phyloP scores from a whole-genome alignment of 1,140 invertebrate genomes.

The Mya arenaria region DNA sequence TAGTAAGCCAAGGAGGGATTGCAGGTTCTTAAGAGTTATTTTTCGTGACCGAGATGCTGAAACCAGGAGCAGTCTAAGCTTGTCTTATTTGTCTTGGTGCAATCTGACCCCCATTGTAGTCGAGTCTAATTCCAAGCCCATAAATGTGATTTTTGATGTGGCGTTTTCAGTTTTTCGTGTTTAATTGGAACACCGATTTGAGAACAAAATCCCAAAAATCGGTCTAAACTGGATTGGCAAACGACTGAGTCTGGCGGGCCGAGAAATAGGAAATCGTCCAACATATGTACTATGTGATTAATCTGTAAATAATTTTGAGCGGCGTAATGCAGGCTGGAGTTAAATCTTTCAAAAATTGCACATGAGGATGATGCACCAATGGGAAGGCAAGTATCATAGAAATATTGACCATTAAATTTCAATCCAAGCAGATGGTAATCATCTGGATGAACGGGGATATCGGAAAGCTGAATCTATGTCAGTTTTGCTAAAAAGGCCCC shows the following conservation, averaged over 20 bases:
- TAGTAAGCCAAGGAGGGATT: slow-evolving; percentile 43
- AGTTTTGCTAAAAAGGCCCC: background rate
- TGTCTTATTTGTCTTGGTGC: slow-evolving; percentile 37
- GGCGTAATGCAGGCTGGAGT: background rate
- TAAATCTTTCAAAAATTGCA: slow-evolving; percentile 34
- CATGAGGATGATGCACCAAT: slow-evolving; percentile 17
- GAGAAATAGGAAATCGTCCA: slow-evolving; percentile 1
- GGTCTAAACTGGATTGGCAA: background rate
- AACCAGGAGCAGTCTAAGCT: background rate
- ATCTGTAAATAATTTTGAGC: background rate
- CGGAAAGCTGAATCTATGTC: background rate
- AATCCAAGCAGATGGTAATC: slow-evolving; percentile 33
- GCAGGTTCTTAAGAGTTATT: slow-evolving; percentile 19
- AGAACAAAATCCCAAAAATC: background rate
- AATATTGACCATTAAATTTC: slow-evolving; percentile 11
- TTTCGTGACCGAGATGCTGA: background rate
- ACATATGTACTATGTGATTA: background rate
- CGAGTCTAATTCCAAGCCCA: slow-evolving; percentile 48
- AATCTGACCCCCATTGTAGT: slow-evolving; percentile 23
- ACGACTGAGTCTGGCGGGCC: background rate
- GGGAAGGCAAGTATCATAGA: slow-evolving; percentile 13
- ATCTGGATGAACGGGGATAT: slow-evolving; percentile 22
- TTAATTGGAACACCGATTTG: slow-evolving; percentile 41
- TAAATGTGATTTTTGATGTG: background rate
- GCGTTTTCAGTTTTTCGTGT: slow-evolving; percentile 20